Conservation (phyloP, 1,140 invertebrate genomes). For the Lordiphosa mommai region DNA sequence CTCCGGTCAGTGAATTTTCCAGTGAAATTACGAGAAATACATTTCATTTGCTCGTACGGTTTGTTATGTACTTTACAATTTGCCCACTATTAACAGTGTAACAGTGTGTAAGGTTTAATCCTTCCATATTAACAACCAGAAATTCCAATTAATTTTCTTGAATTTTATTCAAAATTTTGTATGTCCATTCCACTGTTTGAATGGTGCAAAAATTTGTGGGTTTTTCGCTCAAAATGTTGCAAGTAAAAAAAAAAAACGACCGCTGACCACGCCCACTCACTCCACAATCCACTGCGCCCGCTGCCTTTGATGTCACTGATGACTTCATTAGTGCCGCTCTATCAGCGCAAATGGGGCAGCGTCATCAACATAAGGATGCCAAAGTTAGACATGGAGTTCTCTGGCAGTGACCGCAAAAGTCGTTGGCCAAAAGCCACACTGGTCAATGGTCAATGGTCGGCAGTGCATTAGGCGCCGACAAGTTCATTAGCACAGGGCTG, state of each 20-base stretch:
- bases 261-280: conserved; percentile 21
- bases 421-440: conserved; percentile 44
- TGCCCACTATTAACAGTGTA: too few relatives aligned
- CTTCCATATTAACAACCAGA: not conserved
- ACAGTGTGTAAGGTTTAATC: not conserved
- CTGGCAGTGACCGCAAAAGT: conserved; percentile 52
- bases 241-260: conserved; percentile 67
- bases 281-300: conserved; percentile 11
- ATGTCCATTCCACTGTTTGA: not conserved
- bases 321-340: conserved; percentile 73
- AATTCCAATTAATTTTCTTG: not conserved
- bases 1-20: too few relatives aligned
- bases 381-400: conserved; percentile 20
- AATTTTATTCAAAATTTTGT: not conserved
- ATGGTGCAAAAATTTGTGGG: conserved; percentile 13
- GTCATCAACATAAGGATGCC: conserved; percentile 40
- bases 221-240: conserved; percentile 40
- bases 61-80: too few relatives aligned
- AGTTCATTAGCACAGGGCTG: conserved; percentile 63
- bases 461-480: conserved; percentile 57
- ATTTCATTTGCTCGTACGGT: too few relatives aligned
- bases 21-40: too few relatives aligned
- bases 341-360: conserved; percentile 64
- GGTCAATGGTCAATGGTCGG: not conserved
- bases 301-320: conserved; percentile 62